Evolutionary conservation across 2,113 vertebrate genomes (phyloP).

Genomic region (Neolamprologus variostigma): DNA sequence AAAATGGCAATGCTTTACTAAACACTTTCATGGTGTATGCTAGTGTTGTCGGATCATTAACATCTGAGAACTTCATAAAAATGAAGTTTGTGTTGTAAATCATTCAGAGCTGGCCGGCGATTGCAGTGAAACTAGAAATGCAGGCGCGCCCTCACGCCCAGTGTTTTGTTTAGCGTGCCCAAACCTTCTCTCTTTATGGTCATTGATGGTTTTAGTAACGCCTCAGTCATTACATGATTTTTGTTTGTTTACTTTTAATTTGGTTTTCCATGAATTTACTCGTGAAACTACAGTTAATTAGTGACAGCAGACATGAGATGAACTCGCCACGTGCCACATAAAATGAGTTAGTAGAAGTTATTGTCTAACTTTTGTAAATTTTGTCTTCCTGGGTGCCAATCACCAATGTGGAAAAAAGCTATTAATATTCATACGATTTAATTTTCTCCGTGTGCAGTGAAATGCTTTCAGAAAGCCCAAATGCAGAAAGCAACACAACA

Average conservation of each 20-base stretch:
- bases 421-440: not conserved
- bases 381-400: not conserved
- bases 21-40: not conserved
- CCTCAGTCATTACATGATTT: not conserved
- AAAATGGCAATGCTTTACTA: not conserved
- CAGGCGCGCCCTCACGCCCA: not conserved
- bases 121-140: not conserved
- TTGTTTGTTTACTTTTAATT: not conserved
- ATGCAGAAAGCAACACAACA: not conserved
- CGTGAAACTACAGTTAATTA: not conserved
- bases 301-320: not conserved
- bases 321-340: not conserved
- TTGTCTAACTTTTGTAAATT: not conserved
- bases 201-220: not conserved
- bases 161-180: not conserved
- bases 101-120: not conserved
- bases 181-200: not conserved
- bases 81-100: not conserved
- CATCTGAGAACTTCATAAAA: not conserved
- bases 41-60: not conserved
- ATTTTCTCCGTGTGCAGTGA: not conserved
- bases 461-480: not conserved
- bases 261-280: not conserved
- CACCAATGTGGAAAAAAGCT: not conserved
- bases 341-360: fast-evolving